These are phyloP conservation scores for Plumapathes pennacea DNA, from an alignment of 92 coral and sea anemone species.

Conservation along the genomic window DNA sequence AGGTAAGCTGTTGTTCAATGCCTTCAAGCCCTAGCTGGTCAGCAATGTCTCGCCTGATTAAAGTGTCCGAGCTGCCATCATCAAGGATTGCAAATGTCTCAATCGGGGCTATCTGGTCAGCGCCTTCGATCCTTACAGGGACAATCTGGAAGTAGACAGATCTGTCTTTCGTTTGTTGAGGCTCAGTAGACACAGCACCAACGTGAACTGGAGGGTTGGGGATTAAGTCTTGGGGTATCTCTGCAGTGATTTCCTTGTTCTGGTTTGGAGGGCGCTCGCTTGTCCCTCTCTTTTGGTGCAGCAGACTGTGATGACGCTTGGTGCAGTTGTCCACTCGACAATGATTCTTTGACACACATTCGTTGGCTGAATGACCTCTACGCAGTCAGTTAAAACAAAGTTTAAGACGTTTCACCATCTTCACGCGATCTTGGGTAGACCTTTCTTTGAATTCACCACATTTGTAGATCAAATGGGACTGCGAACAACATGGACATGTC, in stretches of 20 bases:
- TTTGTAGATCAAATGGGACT: conserved; percentile 26
- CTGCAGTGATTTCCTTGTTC: too few relatives aligned
- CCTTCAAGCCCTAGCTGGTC: conserved; percentile 48
- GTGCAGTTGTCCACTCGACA: conserved; percentile 20
- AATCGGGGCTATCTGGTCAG: conserved; percentile 36
- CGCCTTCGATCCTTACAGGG: conserved; percentile 50
- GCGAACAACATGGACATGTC: conserved; percentile 30
- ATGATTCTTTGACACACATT: conserved; percentile 9
- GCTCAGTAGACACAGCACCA: conserved; percentile 2
- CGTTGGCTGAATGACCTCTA: conserved; percentile 19
- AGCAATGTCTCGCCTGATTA: conserved; percentile 39
- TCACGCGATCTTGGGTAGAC: conserved; percentile 17
- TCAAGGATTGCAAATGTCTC: conserved; percentile 56
- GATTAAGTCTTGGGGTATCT: conserved; percentile 1
- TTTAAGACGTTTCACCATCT: conserved; percentile 12
- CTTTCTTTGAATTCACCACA: conserved; percentile 32
- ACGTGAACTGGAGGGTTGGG: background rate
- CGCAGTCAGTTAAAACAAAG: conserved; percentile 35
- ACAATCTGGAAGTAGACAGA: conserved; percentile 60
- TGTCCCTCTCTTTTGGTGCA: conserved; percentile 20
- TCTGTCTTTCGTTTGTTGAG: conserved; percentile 10
- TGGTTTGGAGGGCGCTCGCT: conserved; percentile 5
- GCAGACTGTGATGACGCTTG: conserved; percentile 21
- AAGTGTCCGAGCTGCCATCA: conserved; percentile 52
- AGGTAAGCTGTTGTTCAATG: conserved; percentile 38